Base-by-base conservation (phyloP, 2,888 invertebrate genomes). In the Nemotelus pantherinus region DNA sequence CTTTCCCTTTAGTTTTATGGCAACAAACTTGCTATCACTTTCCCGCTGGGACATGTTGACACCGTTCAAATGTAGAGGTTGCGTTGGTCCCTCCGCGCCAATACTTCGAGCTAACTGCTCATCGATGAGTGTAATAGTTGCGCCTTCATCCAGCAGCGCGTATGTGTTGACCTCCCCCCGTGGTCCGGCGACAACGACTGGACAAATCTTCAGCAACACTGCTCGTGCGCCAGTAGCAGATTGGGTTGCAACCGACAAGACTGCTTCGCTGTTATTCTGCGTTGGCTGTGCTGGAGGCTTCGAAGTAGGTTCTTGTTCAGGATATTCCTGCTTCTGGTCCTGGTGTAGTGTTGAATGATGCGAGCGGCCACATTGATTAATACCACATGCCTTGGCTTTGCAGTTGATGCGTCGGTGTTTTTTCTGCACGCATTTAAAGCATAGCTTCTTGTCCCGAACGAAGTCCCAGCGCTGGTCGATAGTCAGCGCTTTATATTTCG, bases 1-100 rank as follows among this genome's bases (percentile, higher is more conserved):
- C 58, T 58, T 58, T 5, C 25, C 58, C 58, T 25, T 58, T 4
- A 58, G 58, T n/a, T 58, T 4, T 58, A 58, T n/a, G 4, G 7
- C 3, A 4, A 58, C 58, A 58, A 50, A 9, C 9, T 50, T 50
- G 50, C 50, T 50, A 50, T 5, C 50, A 6, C 50, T 50, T 50
- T 50, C 9, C 9, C 9, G 50, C 50, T 50, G 50, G 50, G 50
- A n/a, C n/a, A n/a, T n/a, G n/a, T n/a, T n/a, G 58, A 58, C n/a
- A 25, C 58, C 58, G 4, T 58, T 58, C 58, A 58, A 58, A n/a
- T 58, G 58, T 58, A 58, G n/a, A 58, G n/a, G n/a, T n/a, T 58
- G 58, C 25, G 58, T 58, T 25, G n/a, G 58, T 58, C 58, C 58
- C 6, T 58, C 58, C 3, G 58, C 58, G 58, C 4, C 58, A 25